phyloP scores from a whole-genome alignment of 1,140 invertebrate species.

The Caenorhabditis latens region DNA sequence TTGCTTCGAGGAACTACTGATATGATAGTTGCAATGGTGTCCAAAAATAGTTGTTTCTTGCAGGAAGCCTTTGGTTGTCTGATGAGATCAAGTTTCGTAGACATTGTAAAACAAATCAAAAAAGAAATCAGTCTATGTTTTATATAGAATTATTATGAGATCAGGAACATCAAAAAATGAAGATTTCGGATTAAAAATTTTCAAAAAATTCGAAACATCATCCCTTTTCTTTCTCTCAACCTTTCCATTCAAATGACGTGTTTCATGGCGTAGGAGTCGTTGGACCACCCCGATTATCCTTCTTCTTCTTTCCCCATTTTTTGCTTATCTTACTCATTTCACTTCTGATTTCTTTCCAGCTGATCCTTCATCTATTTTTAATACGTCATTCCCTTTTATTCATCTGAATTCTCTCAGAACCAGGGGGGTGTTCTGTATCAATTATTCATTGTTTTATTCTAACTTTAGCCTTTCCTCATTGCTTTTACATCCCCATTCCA shows the following conservation, averaged over 20 bases:
- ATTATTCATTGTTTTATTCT: constrained; percentile 50
- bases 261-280: constrained; percentile 5
- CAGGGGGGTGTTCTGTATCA: constrained; percentile 27
- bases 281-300: constrained; percentile 18
- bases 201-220: not conserved
- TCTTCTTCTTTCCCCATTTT: not conserved
- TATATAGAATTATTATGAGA: not conserved
- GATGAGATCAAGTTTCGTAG: no score
- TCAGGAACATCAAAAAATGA: not conserved
- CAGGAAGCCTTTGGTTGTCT: no score
- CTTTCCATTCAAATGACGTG: constrained; percentile 1
- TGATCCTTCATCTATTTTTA: not conserved
- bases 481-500: not conserved
- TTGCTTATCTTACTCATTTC: not conserved
- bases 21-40: no score
- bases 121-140: not conserved
- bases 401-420: not conserved
- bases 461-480: constrained; percentile 27
- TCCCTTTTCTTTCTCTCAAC: not conserved
- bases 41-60: no score
- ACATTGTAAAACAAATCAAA: no score
- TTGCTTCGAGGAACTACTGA: no score
- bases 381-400: not conserved
- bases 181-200: not conserved
- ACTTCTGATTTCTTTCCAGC: constrained; percentile 23